Percentiles rank a stretch among this genome's conserved stretches.
Evolutionary conservation across 2,113 vertebrate species (phyloP).

Genomic region (Mandrillus leucophaeus): DNA sequence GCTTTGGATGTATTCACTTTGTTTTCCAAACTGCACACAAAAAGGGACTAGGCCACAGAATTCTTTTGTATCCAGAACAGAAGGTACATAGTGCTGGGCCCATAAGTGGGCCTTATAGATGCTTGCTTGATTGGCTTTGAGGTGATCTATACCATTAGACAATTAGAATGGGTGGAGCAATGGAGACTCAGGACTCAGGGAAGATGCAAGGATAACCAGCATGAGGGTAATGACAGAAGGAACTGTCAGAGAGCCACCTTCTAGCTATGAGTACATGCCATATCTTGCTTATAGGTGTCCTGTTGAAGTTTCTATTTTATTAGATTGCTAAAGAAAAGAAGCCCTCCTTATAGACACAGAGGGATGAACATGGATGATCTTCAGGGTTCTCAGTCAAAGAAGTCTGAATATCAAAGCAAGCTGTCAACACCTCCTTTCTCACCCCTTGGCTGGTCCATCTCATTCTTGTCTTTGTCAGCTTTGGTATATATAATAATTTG

Average conservation of each 20-base stretch:
- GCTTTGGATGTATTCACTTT: neutral
- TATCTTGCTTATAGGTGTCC: neutral
- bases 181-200: neutral
- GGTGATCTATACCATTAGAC: neutral
- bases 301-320: neutral
- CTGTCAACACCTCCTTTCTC: neutral
- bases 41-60: neutral
- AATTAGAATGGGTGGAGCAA: neutral
- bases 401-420: neutral
- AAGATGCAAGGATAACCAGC: neutral
- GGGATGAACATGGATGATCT: neutral
- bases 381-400: neutral
- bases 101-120: neutral
- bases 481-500: neutral
- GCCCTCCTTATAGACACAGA: neutral
- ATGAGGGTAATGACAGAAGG: neutral
- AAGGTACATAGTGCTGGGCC: neutral
- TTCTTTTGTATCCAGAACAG: neutral
- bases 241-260: neutral
- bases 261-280: neutral
- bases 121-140: neutral
- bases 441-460: neutral
- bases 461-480: neutral
- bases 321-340: neutral
- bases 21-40: neutral